These are phyloP conservation scores for Actenoides hombroni DNA, from an alignment of 2,113 vertebrate species.

Conservation along the genomic window DNA sequence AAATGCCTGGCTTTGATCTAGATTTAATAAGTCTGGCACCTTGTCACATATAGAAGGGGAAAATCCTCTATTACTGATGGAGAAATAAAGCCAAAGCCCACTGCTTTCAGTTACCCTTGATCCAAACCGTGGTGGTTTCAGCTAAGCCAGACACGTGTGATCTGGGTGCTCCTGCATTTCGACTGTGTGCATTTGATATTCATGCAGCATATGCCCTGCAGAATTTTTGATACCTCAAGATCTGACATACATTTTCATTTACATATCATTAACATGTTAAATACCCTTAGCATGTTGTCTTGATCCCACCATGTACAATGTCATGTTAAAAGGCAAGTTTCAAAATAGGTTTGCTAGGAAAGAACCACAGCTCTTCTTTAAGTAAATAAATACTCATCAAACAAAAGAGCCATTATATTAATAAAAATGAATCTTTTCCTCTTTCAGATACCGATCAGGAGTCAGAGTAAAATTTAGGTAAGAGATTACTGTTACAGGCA, in stretches of 20 bases:
- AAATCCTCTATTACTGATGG: neutral
- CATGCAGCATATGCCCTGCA: neutral
- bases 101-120: neutral
- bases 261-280: neutral
- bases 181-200: neutral
- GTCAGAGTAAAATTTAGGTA: neutral
- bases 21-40: neutral
- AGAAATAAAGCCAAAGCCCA: neutral
- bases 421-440: neutral
- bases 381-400: neutral
- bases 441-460: neutral
- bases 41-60: neutral
- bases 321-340: neutral
- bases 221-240: neutral
- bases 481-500: neutral
- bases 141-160: neutral
- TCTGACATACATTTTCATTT: neutral
- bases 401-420: neutral
- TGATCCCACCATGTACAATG: rapidly evolving
- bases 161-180: neutral
- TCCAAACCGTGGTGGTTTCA: neutral
- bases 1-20: neutral
- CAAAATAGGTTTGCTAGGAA: neutral
- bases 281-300: neutral
- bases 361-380: neutral